These are phyloP conservation scores for Catamblyrhynchus diadema DNA, from an alignment of 2,797 vertebrate species.

Conservation along the genomic window DNA sequence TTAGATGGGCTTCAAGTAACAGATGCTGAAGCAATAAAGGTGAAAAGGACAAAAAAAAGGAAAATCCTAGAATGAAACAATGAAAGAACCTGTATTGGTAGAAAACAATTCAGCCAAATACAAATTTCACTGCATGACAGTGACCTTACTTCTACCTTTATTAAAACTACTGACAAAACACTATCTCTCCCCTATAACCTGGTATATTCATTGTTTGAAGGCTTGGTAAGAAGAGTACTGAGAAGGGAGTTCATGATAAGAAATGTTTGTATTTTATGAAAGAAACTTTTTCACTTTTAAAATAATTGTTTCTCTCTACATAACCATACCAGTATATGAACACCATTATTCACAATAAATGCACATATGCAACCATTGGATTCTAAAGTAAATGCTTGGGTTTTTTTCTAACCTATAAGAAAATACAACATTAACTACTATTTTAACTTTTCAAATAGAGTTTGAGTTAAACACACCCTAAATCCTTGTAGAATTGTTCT, in stretches of 20 bases:
- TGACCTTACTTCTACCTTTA: neutral
- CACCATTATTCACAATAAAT: neutral
- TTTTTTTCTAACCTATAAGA: neutral
- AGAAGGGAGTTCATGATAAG: neutral
- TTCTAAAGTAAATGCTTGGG: neutral
- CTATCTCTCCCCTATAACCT: neutral
- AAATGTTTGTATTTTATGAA: neutral
- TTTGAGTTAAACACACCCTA: neutral
- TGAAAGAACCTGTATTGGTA: neutral
- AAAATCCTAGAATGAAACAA: neutral
- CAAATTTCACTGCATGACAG: neutral
- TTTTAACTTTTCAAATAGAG: neutral
- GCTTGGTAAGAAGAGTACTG: neutral
- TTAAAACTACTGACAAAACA: neutral
- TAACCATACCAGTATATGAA: neutral
- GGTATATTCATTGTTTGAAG: neutral
- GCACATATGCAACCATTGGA: neutral
- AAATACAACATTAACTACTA: neutral
- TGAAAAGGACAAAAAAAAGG: neutral
- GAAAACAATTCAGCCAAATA: neutral
- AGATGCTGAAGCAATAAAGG: neutral
- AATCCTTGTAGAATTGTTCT: neutral
- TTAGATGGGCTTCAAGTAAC: neutral
- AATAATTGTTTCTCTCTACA: neutral
- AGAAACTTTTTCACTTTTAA: neutral